Evolutionary conservation across 2,888 invertebrate species (phyloP).

Genomic region (Drosophila prostipennis): DNA sequence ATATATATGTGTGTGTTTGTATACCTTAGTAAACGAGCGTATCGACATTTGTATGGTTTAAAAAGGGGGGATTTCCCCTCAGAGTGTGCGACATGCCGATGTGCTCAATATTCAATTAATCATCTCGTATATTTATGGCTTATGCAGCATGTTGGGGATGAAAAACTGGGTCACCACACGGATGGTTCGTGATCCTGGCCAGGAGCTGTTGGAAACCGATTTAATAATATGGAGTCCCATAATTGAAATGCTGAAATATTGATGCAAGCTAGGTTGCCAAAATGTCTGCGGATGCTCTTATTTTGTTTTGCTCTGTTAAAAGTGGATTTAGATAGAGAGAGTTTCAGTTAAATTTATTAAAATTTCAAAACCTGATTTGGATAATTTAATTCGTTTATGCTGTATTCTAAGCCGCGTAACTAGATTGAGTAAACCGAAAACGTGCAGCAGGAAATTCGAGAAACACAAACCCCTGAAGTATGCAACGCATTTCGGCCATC

Average conservation of each 20-base stretch:
- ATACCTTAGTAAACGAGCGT: constrained; percentile 17
- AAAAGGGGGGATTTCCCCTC: not conserved
- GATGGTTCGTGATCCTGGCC: constrained; percentile 10
- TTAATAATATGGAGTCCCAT: not conserved
- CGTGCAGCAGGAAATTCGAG: not conserved
- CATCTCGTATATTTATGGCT: constrained; percentile 36
- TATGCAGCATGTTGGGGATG: constrained; percentile 2
- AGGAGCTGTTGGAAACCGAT: constrained; percentile 7
- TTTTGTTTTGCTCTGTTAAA: too few relatives aligned
- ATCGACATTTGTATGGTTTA: constrained; percentile 57
- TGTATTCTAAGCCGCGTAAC: not conserved
- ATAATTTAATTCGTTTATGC: not conserved
- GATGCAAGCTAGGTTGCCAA: not conserved
- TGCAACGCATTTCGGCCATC: constrained; percentile 6
- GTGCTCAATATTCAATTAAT: constrained; percentile 54
- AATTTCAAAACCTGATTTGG: too few relatives aligned
- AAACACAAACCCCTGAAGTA: constrained; percentile 4
- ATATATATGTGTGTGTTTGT: not conserved
- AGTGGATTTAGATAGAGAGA: too few relatives aligned
- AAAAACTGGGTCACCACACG: constrained; percentile 25
- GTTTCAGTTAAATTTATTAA: not conserved
- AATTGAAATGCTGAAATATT: constrained; percentile 4
- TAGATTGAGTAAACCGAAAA: not conserved
- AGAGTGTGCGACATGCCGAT: constrained; percentile 23
- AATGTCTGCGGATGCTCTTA: too few relatives aligned